Percentiles rank a stretch among this genome's conserved stretches.
Evolutionary conservation across 2,888 invertebrate species (phyloP).

Genomic region (Cremastinae sp.): DNA sequence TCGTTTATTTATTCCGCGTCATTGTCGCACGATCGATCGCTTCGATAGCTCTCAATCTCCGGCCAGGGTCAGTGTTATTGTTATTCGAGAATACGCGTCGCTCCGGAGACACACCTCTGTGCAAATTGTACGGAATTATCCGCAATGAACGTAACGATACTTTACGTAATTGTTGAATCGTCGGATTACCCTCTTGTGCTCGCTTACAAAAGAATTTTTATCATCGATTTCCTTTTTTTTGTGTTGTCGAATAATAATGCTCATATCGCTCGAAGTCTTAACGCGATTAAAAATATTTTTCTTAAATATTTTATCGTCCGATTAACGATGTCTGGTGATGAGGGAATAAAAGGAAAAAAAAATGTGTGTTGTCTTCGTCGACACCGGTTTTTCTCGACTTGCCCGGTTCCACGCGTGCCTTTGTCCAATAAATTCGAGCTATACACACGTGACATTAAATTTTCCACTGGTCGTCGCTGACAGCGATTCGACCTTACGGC

Average conservation of each 20-base stretch:
- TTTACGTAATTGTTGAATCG: conserved; percentile 11
- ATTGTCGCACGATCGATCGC: background rate
- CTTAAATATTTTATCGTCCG: no score
- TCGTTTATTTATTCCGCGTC: conserved; percentile 1
- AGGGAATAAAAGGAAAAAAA: no score
- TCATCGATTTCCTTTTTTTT: background rate
- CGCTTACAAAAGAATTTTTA: conserved; percentile 12
- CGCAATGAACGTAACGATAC: background rate
- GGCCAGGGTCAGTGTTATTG: background rate
- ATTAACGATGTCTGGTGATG: no score
- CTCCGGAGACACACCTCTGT: conserved; percentile 13
- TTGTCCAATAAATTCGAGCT: background rate
- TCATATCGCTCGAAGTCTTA: no score
- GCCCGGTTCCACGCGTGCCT: background rate
- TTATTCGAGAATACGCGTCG: conserved; percentile 15
- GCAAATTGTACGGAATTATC: conserved; percentile 41
- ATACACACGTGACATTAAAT: background rate
- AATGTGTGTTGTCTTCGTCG: no score
- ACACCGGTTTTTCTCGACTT: no score
- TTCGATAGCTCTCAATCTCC: background rate
- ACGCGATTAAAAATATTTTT: no score
- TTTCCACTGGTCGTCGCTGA: conserved; percentile 4
- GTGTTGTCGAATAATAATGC: no score
- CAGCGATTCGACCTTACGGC: conserved; percentile 40
- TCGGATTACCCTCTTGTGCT: conserved; percentile 12